Evolutionary conservation across 2,888 invertebrate species (phyloP).

Genomic region (Neocrepidodera transversa): DNA sequence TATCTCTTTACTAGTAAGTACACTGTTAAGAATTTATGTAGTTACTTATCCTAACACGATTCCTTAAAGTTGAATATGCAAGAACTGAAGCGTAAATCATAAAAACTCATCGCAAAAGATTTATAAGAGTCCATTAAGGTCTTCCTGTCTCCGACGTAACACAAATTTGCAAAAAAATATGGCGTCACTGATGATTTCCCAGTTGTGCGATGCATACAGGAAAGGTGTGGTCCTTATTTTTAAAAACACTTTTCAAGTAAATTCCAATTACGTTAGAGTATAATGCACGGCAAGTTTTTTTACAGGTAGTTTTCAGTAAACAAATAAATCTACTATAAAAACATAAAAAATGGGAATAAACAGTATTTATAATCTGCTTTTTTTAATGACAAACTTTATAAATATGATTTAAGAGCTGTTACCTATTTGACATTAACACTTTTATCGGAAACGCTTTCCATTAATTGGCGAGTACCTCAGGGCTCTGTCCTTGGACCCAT

Average conservation of each 20-base stretch:
- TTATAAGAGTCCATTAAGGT: constrained; percentile 38
- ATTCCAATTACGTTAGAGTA: constrained; percentile 19
- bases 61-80: constrained; percentile 15
- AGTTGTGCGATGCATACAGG: constrained; percentile 43
- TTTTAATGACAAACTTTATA: too few species aligned
- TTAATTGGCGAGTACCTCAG: too few species aligned
- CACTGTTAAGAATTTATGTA: constrained; percentile 15
- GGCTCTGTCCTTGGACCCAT: too few species aligned
- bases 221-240: constrained; percentile 51
- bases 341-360: too few species aligned
- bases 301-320: not conserved
- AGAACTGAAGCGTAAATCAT: constrained; percentile 35
- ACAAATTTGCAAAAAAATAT: constrained; percentile 50
- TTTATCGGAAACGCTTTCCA: too few species aligned
- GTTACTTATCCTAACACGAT: constrained; percentile 12
- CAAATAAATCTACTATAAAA: too few species aligned
- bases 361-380: too few species aligned
- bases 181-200: constrained; percentile 54
- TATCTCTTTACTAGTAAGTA: too few species aligned
- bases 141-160: constrained; percentile 40
- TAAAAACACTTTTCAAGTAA: constrained; percentile 39
- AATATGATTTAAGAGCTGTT: too few species aligned
- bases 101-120: constrained; percentile 44
- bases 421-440: too few species aligned
- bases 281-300: constrained; percentile 1